Evolutionary conservation across 1,140 invertebrate species (phyloP).

Genomic region (Ostrea edulis): DNA sequence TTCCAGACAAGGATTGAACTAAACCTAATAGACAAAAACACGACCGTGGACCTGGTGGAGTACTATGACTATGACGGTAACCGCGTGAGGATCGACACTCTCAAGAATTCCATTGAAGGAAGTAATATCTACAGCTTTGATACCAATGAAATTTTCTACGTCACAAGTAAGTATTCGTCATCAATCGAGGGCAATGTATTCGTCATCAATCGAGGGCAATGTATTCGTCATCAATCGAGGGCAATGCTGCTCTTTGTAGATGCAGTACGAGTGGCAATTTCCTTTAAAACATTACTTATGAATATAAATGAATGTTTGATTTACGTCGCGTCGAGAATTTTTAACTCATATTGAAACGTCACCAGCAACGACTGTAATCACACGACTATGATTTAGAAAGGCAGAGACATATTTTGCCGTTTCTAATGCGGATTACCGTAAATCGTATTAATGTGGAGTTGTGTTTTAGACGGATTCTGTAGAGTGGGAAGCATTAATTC

Average conservation of each 20-base stretch:
- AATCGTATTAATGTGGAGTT: too few relatives aligned
- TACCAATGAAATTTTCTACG: conserved; percentile 55
- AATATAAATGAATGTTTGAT: too few relatives aligned
- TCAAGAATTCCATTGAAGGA: conserved; percentile 51
- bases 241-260: not conserved
- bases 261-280: too few relatives aligned
- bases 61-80: conserved; percentile 60
- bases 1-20: conserved; percentile 62
- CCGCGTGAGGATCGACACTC: conserved; percentile 49
- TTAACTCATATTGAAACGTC: too few relatives aligned
- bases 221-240: conserved; percentile 5
- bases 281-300: too few relatives aligned
- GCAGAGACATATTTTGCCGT: too few relatives aligned
- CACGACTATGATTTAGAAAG: too few relatives aligned
- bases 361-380: too few relatives aligned
- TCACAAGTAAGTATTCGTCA: conserved; percentile 51
- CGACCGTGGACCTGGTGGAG: conserved; percentile 51
- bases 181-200: too few relatives aligned
- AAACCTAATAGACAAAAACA: conserved; percentile 54
- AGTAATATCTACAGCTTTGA: conserved; percentile 54
- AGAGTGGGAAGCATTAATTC: not conserved
- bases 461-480: conserved; percentile 22
- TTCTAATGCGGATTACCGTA: too few relatives aligned
- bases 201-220: too few relatives aligned
- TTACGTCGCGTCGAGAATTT: too few relatives aligned